These are phyloP conservation scores for Dendronephthya gigantea DNA, from an alignment of 64 coral and sea anemone species.

Conservation along the genomic window DNA sequence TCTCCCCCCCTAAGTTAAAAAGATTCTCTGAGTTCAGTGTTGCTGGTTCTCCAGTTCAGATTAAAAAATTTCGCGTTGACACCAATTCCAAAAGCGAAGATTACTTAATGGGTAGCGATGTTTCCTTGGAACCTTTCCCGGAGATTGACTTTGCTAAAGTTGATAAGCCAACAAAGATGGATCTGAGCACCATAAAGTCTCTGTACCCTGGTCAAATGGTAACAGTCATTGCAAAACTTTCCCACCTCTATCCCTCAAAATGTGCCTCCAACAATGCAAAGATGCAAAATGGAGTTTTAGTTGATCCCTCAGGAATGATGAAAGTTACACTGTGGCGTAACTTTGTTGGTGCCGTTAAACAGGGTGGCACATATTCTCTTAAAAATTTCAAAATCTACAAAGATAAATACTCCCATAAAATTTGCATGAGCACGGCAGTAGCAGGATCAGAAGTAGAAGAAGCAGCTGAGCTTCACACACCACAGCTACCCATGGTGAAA, in stretches of 20 bases:
- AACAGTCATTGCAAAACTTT: neutral
- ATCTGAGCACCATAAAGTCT: neutral
- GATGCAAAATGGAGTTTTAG: neutral
- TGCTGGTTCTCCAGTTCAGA: neutral
- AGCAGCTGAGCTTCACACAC: neutral
- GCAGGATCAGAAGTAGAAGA: neutral
- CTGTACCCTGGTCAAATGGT: neutral
- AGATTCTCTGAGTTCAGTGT: neutral
- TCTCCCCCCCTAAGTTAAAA: neutral
- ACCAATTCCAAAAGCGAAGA: neutral
- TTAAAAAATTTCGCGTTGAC: neutral
- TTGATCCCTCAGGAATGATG: conserved; percentile 46
- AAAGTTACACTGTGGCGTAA: conserved; percentile 49
- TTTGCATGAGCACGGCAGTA: neutral
- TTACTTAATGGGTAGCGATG: neutral
- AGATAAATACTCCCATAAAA: conserved; percentile 15
- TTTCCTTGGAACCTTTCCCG: neutral
- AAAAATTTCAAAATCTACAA: conserved; percentile 43
- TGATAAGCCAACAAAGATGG: neutral
- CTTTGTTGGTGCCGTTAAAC: conserved; percentile 39
- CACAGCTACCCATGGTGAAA: neutral
- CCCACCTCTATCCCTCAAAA: neutral
- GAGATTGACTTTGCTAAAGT: neutral
- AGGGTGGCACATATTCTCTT: conserved; percentile 39
- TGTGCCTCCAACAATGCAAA: neutral